A percentile compares a stretch with the other conserved stretches of the same genome.
Evolutionary conservation across 1,140 invertebrate species (phyloP).

Genomic region (Philopotamus ludificatus): DNA sequence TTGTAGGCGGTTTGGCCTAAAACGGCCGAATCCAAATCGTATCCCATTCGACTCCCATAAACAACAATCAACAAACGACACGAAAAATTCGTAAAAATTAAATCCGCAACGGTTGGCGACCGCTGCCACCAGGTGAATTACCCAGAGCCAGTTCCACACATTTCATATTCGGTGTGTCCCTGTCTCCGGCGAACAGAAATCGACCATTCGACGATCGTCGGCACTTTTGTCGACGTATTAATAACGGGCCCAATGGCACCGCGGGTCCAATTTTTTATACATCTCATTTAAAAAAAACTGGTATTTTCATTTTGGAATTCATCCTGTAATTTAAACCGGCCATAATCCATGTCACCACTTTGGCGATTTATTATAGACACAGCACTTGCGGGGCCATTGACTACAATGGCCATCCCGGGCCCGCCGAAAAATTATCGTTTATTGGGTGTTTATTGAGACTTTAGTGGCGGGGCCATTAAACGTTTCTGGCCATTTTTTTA

Average conservation of each 20-base stretch:
- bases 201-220: slow-evolving; percentile 24
- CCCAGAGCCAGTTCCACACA: not conserved
- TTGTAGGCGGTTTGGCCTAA: too few relatives aligned
- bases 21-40: too few relatives aligned
- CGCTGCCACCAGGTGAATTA: not conserved
- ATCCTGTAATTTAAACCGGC: slow-evolving; percentile 43
- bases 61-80: slow-evolving; percentile 4
- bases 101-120: not conserved
- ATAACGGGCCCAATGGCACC: slow-evolving; percentile 17
- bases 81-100: too few relatives aligned
- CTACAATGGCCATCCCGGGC: not conserved
- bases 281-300: slow-evolving; percentile 42
- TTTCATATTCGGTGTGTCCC: not conserved
- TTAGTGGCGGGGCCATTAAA: too few relatives aligned
- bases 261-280: slow-evolving; percentile 30
- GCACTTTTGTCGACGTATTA: slow-evolving; percentile 33
- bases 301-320: slow-evolving; percentile 41
- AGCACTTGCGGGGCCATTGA: slow-evolving; percentile 11
- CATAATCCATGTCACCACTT: slow-evolving; percentile 42
- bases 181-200: slow-evolving; percentile 12
- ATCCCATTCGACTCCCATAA: too few relatives aligned
- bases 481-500: too few relatives aligned
- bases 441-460: too few relatives aligned
- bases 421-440: not conserved
- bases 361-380: slow-evolving; percentile 41